These are phyloP conservation scores for Oopsacas minuta DNA, from an alignment of 37 sponge, comb jelly and placozoan genomes.

Conservation along the genomic window DNA sequence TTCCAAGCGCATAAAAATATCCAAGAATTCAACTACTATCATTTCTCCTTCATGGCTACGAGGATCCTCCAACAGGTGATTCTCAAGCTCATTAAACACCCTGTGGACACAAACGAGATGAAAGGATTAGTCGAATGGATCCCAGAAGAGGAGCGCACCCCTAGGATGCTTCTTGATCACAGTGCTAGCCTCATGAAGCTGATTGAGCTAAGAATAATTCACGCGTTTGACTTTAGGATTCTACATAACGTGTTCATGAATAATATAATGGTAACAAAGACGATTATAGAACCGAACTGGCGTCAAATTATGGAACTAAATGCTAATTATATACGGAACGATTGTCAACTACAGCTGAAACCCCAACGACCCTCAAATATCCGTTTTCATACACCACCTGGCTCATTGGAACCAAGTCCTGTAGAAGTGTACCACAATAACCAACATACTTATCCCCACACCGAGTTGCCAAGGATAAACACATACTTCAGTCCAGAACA, in stretches of 20 bases:
- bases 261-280: background rate
- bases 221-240: background rate
- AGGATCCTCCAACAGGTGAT: background rate
- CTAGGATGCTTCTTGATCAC: background rate
- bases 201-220: background rate
- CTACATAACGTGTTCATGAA: background rate
- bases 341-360: background rate
- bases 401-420: background rate
- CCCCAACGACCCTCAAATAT: background rate
- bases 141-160: background rate
- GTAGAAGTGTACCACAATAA: too few relatives aligned
- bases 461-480: background rate
- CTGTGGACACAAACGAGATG: background rate
- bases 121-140: background rate
- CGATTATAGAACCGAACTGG: background rate
- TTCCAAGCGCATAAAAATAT: background rate
- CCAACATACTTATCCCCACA: background rate
- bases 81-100: background rate
- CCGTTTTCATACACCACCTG: background rate
- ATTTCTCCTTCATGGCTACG: background rate
- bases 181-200: background rate
- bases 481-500: background rate
- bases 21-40: background rate
- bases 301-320: background rate
- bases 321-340: background rate